Evolutionary conservation across 2,888 invertebrate species (phyloP).

Genomic region (Drosophila kanekoi): DNA sequence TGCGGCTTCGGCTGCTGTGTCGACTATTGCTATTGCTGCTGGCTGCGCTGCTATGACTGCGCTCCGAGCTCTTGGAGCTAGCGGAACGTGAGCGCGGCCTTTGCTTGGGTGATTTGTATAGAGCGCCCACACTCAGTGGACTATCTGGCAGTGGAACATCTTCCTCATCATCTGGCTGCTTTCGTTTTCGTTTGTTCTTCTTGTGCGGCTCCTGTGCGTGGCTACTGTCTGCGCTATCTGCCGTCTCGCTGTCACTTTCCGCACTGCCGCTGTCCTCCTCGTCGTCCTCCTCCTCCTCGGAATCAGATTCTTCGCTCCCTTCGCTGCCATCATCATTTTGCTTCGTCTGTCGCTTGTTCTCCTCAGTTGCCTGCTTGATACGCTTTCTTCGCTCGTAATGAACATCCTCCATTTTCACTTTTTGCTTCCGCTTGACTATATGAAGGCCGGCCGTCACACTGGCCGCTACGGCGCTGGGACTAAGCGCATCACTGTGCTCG

Average conservation of each 20-base stretch:
- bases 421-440: slow-evolving; percentile 74
- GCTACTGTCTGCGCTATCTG: slow-evolving; percentile 64
- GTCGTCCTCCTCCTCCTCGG: slow-evolving; percentile 46
- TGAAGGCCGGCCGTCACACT: slow-evolving; percentile 82
- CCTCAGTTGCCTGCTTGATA: slow-evolving; percentile 71
- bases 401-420: slow-evolving; percentile 39
- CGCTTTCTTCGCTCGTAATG: slow-evolving; percentile 71
- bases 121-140: slow-evolving; percentile 86
- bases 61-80: slow-evolving; percentile 68
- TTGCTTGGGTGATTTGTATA: slow-evolving; percentile 85
- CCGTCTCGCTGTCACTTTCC: slow-evolving; percentile 50
- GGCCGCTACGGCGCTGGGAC: slow-evolving; percentile 82
- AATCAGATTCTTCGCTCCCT: slow-evolving; percentile 55
- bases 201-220: slow-evolving; percentile 37
- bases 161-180: slow-evolving; percentile 83
- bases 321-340: slow-evolving; percentile 38
- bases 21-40: slow-evolving; percentile 59
- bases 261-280: slow-evolving; percentile 57
- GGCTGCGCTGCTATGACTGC: slow-evolving; percentile 48
- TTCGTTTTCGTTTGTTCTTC: slow-evolving; percentile 63
- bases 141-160: slow-evolving; percentile 86
- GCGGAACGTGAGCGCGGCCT: slow-evolving; percentile 52
- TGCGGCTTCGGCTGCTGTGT: slow-evolving; percentile 44
- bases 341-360: slow-evolving; percentile 61
- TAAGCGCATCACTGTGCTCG: slow-evolving; percentile 72